Evolutionary conservation across 2,888 invertebrate species (phyloP), one percentile per base, ranked within the genome.

Genomic region (Cryptocephalus primarius): DNA sequence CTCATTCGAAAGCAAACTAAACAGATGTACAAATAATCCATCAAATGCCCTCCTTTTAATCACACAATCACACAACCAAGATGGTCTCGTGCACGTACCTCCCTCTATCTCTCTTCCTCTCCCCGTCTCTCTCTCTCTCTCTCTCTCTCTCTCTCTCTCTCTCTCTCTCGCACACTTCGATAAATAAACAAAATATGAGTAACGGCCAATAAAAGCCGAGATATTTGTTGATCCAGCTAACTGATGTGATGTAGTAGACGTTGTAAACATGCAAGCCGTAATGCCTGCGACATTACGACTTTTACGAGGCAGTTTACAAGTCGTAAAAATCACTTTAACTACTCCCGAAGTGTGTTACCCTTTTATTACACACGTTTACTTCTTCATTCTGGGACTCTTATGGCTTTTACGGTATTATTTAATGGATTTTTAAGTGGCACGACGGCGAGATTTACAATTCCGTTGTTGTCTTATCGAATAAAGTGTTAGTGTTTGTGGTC

Each of bases 261-360:
- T 58, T 67, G 67, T 68, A 66, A 68, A 68, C 69, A 69, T 67
- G 66, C 67, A 66, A 65, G 36, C 66, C 63, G 65, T 66, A 66
- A 67, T 67, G 63, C 64, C 60, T 65, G 68, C 67, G 68, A 69
- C 69, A 70, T 70, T 69, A 70, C 68, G 66, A 68, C 66, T 71
- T 70, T 43, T 69, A 70, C 68, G 67, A 68, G 63, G 66, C 61
- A 66, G 66, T 69, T 70, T 69, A 70, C 69, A 70, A 67, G 65
- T 69, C 70, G 65, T 71, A 71, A 71, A 71, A 71, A 71, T 71
- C 71, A 70, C 67, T 70, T 68, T 69, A 70, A 70, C 69, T 68
- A 68, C 67, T 60, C 64, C 64, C 62, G 65, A 64, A 67, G 68
- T 68, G 67, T 66, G 68, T 66, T 64, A 63, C 67, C 64, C 65